These are phyloP conservation scores for Meiosimyza decipiens DNA, from an alignment of 2,888 invertebrate genomes.

Conservation along the genomic window DNA sequence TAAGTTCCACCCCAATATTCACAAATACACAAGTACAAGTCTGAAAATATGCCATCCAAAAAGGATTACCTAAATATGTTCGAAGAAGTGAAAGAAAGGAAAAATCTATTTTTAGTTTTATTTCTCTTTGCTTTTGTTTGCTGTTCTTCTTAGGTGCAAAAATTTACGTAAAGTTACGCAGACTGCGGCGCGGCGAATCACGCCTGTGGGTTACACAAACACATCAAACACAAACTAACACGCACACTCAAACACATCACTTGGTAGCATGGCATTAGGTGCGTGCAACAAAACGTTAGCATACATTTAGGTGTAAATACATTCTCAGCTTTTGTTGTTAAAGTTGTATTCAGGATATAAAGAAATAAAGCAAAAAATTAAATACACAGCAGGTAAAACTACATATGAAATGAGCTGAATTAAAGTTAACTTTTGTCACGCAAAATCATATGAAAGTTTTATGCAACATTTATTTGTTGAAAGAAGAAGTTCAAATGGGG, in stretches of 20 bases:
- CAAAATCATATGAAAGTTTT: conserved; percentile 42
- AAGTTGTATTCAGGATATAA: background rate
- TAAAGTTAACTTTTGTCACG: conserved; percentile 61
- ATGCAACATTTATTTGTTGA: background rate
- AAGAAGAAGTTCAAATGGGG: too few relatives aligned
- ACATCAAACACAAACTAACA: conserved; percentile 1
- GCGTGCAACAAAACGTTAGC: conserved; percentile 62
- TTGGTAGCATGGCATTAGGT: conserved; percentile 41
- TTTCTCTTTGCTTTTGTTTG: conserved; percentile 4
- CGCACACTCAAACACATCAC: conserved; percentile 14
- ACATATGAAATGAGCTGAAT: conserved; percentile 26
- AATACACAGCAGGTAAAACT: conserved; percentile 21
- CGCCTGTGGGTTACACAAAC: conserved; percentile 20
- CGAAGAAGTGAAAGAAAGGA: background rate
- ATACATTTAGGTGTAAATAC: conserved; percentile 59
- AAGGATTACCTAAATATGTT: conserved; percentile 25
- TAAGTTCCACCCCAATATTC: conserved; percentile 33
- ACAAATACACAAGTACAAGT: conserved; percentile 21
- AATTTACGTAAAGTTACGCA: background rate
- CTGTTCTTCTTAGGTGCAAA: conserved; percentile 14
- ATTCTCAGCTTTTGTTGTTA: conserved; percentile 45
- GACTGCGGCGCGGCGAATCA: conserved; percentile 32
- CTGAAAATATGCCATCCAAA: conserved; percentile 43
- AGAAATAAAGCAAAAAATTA: background rate
- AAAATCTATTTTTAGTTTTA: background rate